These are phyloP conservation scores for Pseudobourletiella spinata DNA, from an alignment of 1,140 invertebrate genomes.

Conservation along the genomic window DNA sequence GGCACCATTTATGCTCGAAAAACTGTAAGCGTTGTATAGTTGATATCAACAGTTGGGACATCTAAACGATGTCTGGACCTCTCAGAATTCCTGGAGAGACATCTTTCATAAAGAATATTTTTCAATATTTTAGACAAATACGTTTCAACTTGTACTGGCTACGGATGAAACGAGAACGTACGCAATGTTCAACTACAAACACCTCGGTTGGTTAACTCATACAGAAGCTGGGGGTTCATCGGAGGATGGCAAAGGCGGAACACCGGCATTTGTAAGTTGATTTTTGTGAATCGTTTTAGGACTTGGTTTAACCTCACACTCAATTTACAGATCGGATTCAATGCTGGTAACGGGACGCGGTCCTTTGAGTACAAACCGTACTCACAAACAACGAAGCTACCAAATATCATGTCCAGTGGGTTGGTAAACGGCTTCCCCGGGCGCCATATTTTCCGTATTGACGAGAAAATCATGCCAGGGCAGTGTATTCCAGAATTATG, in stretches of 20 bases:
- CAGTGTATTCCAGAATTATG: constrained; percentile 55
- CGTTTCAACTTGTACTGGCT: constrained; percentile 84
- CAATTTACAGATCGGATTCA: constrained; percentile 72
- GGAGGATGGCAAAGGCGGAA: constrained; percentile 72
- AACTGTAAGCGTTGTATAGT: constrained; percentile 48
- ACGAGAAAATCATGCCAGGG: constrained; percentile 85
- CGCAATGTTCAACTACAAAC: constrained; percentile 85
- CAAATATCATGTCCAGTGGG: constrained; percentile 69
- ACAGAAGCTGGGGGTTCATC: constrained; percentile 85
- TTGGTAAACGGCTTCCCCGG: constrained; percentile 80
- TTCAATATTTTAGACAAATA: constrained; percentile 87
- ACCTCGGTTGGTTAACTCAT: constrained; percentile 80
- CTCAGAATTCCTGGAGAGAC: too few relatives aligned
- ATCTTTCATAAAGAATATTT: too few relatives aligned
- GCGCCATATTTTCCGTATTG: constrained; percentile 85
- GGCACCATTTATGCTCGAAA: constrained; percentile 70
- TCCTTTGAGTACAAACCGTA: constrained; percentile 83
- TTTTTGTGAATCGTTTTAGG: constrained; percentile 27
- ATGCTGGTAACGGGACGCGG: constrained; percentile 86
- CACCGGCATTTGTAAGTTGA: constrained; percentile 68
- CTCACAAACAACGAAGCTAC: constrained; percentile 72
- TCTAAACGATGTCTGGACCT: too few relatives aligned
- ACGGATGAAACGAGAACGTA: constrained; percentile 92
- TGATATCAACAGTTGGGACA: too few relatives aligned
- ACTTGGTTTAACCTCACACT: neutral